Evolutionary conservation across 2,888 invertebrate genomes (phyloP), one percentile per base, ranked within the genome.

Genomic region (Apodemia duryi): DNA sequence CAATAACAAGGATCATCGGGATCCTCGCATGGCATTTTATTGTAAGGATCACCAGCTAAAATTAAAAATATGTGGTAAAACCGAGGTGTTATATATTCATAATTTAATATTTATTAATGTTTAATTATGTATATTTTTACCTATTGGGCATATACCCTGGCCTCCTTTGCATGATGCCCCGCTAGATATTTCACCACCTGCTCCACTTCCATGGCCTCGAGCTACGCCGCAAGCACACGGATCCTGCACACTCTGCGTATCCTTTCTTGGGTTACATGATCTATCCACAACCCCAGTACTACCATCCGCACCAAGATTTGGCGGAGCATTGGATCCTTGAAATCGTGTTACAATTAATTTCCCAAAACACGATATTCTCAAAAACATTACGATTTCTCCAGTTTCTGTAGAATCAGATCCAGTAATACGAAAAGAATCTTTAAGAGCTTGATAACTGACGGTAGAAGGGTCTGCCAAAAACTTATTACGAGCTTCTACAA

Each of bases 301-400:
- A 46, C 74, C 77, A 11, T 69, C 74, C 10, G 68, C 70, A 43
- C 82, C 80, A 61, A 87, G 65, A 63, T 72, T 80, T 1, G 84
- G 81, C 29, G 81, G 80, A n/a, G 78, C 78, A 63, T 82, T 76
- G 29, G 77, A 75, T 29, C 88, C 89, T 81, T 94, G 94, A 76
- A 95, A 95, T 74, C 93, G 94, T 0, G 95, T 95, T 11, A 95
- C 92, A 38, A 95, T 94, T 66, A 93, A 76, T 73, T 93, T 93
- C 2, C 95, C 95, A 72, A 95, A 95, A 73, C 94, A 94, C 7
- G 94, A 94, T 77, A 94, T 93, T 10, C 95, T 85, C 61, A 95
- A 82, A 80, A 94, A 95, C 75, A 94, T 92, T 0, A 91, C 80
- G 11, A 94, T 91, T 70, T 93, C 92, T 6, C 95, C 95, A 2